Evolutionary conservation across 2,888 invertebrate genomes (phyloP), one percentile per base, ranked within the genome.

Genomic region (Aphidoletes aphidimyza): DNA sequence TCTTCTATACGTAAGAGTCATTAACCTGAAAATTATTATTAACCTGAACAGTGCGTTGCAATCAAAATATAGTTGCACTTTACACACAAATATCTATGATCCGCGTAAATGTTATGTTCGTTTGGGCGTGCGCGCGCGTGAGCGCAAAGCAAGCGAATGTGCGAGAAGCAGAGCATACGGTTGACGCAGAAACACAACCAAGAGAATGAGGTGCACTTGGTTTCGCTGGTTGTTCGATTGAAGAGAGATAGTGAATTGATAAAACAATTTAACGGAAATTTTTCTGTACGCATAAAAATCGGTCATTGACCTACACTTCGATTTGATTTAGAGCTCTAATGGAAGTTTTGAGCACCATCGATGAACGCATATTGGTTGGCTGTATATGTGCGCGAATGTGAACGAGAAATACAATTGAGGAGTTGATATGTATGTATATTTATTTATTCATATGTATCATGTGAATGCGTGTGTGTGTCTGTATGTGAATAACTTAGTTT

Each of bases 1-100:
- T 37, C 81, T 81, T 81, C 36, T 22, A 37, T 37, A 81, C 36
- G 11, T 37, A 81, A 37, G 37, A 37, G 81, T 81, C 81, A 81
- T 81, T 81, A 81, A 81, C 81, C 81, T 81, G 81, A 81, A 81
- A 81, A 81, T 81, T 81, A 81, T 81, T 81, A 81, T 81, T 81
- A 81, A 81, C 81, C 81, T 37, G 37, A 81, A 81, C 81, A n/a
- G n/a, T n/a, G 36, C 37, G n/a, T 37, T 37, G 37, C 81, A 81
- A 37, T 81, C 81, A 81, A 81, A 81, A 37, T 81, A 37, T 81
- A 81, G 37, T 81, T 37, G 81, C 81, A 81, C 37, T 81, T 81
- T 37, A 37, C n/a, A 81, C 81, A 81, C 36, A 37, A 81, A 81
- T 81, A 81, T 81, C 36, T 81, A 81, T 37, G 81, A 81, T 81